These are phyloP conservation scores for Sebastes diaconus DNA, from an alignment of 2,797 vertebrate genomes.

Conservation along the genomic window DNA sequence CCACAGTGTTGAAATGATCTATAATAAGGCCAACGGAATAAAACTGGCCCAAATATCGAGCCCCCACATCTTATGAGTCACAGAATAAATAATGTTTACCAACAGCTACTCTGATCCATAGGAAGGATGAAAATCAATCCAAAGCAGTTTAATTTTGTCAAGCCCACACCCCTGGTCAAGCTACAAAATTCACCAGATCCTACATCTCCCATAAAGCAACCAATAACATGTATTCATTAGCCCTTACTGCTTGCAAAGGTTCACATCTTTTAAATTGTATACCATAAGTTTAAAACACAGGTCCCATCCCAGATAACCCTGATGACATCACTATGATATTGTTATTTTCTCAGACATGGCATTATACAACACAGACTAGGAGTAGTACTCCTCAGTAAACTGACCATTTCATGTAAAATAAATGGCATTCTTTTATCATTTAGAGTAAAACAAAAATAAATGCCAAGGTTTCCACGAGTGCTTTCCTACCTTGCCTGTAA, in stretches of 20 bases:
- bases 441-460: neutral
- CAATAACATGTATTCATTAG: neutral
- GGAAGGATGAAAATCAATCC: neutral
- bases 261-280: neutral
- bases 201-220: neutral
- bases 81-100: neutral
- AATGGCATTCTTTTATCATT: neutral
- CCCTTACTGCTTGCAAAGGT: neutral
- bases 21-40: neutral
- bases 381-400: neutral
- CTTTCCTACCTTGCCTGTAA: conserved; percentile 92
- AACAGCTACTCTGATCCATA: neutral
- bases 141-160: neutral
- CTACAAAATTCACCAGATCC: neutral
- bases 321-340: neutral
- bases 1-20: neutral
- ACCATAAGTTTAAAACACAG: neutral
- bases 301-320: neutral
- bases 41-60: neutral
- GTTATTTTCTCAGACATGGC: neutral
- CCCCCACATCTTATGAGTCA: neutral
- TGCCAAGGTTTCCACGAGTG: neutral
- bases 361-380: neutral
- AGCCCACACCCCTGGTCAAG: neutral
- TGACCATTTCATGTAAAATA: neutral